Evolutionary conservation across 1,140 invertebrate genomes (phyloP).

Genomic region (Odontomachus brunneus): DNA sequence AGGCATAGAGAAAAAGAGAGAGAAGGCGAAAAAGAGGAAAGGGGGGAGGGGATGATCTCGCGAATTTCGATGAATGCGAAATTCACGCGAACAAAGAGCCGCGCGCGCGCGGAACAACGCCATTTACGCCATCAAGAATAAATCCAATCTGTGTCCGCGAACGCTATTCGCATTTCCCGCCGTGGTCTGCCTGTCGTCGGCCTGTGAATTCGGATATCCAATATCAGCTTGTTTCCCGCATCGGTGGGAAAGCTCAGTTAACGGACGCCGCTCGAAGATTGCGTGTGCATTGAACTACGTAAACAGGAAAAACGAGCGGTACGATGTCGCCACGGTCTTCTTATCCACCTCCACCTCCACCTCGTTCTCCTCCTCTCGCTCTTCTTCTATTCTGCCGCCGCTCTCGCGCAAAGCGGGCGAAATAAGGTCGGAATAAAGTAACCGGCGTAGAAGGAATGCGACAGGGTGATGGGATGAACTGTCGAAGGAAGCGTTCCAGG

Average conservation of each 20-base stretch:
- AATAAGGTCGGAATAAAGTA: conserved; percentile 5
- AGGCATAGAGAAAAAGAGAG: background rate
- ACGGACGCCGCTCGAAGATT: conserved; percentile 13
- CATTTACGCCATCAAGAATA: conserved; percentile 7
- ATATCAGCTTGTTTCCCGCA: conserved; percentile 15
- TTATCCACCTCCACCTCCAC: background rate
- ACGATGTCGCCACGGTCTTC: no score
- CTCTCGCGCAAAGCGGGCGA: background rate
- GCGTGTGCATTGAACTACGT: conserved; percentile 8
- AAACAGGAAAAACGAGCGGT: background rate
- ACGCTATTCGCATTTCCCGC: background rate
- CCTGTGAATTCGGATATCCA: conserved; percentile 17
- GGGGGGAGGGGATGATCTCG: no score
- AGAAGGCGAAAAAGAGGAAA: no score
- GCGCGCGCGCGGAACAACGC: no score
- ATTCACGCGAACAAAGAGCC: background rate
- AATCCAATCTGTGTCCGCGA: conserved; percentile 8
- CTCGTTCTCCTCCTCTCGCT: background rate
- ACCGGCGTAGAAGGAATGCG: background rate
- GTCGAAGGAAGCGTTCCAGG: background rate
- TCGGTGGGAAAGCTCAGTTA: conserved; percentile 18
- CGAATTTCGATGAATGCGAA: conserved; percentile 5
- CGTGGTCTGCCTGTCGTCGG: background rate
- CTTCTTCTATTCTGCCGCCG: no score
- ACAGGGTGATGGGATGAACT: background rate